Conservation (phyloP, 1,140 invertebrate genomes). For the Listronotus oregonensis region DNA sequence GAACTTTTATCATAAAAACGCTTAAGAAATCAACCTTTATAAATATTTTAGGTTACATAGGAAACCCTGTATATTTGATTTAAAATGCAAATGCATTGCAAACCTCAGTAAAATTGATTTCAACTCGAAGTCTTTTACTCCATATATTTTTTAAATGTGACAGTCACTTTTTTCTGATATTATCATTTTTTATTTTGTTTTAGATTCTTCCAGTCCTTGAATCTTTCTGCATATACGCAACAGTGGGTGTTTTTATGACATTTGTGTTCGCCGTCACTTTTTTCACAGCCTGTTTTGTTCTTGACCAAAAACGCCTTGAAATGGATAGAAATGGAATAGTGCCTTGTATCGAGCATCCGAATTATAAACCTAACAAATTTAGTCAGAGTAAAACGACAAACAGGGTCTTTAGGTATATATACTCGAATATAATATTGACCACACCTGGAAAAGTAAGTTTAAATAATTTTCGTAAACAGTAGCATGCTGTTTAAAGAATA, state of each 20-base stretch:
- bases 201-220: slow-evolving; percentile 75
- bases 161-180: no score
- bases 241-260: slow-evolving; percentile 71
- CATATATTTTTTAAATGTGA: no score
- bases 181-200: slow-evolving; percentile 39
- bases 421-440: slow-evolving; percentile 64
- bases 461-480: neutral
- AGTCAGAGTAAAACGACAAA: slow-evolving; percentile 57
- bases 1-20: no score
- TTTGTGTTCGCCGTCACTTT: slow-evolving; percentile 78
- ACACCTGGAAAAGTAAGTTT: slow-evolving; percentile 62
- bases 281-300: slow-evolving; percentile 75
- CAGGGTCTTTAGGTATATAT: slow-evolving; percentile 61
- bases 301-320: slow-evolving; percentile 71
- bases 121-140: no score
- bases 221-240: slow-evolving; percentile 78
- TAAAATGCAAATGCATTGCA: no score
- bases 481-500: no score
- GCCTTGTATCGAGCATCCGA: slow-evolving; percentile 69
- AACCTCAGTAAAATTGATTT: no score
- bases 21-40: no score
- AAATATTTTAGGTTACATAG: no score
- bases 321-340: slow-evolving; percentile 68
- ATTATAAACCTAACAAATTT: slow-evolving; percentile 56
- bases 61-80: no score